phyloP scores from a whole-genome alignment of 2,888 invertebrate species.

The Eumacrocentrus americanus region DNA sequence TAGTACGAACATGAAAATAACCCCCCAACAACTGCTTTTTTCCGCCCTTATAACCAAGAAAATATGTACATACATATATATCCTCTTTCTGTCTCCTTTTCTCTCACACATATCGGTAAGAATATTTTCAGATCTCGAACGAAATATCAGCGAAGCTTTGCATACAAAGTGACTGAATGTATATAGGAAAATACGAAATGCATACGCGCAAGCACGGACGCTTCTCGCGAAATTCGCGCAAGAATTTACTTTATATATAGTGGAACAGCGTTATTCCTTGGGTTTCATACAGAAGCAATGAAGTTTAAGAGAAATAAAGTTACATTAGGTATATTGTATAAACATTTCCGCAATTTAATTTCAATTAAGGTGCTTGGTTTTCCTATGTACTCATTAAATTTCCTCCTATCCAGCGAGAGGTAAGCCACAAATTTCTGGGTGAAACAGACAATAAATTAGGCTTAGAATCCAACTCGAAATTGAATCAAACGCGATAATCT shows the following conservation, averaged over 20 bases:
- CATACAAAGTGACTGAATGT: slow-evolving; percentile 15
- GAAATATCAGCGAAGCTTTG: slow-evolving; percentile 17
- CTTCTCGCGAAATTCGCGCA: background rate
- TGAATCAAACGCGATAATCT: slow-evolving; percentile 53
- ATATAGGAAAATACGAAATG: slow-evolving; percentile 12
- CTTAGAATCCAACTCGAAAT: slow-evolving; percentile 42
- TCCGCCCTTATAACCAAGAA: no score
- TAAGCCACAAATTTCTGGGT: slow-evolving; percentile 7
- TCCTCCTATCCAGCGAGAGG: background rate
- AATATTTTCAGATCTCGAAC: slow-evolving; percentile 17
- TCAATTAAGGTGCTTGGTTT: background rate
- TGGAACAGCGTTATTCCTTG: no score
- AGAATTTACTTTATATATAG: no score
- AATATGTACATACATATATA: no score
- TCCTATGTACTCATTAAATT: background rate
- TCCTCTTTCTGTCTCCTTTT: background rate
- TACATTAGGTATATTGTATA: background rate
- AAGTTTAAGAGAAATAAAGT: background rate
- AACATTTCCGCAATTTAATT: background rate
- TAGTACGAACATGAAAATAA: no score
- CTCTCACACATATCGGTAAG: background rate
- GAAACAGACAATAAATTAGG: slow-evolving; percentile 37
- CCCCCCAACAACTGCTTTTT: no score
- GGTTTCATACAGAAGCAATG: no score
- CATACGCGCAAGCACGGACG: background rate